These are phyloP conservation scores for Malaclemys terrapin DNA, from an alignment of 2,113 vertebrate genomes.

Conservation along the genomic window DNA sequence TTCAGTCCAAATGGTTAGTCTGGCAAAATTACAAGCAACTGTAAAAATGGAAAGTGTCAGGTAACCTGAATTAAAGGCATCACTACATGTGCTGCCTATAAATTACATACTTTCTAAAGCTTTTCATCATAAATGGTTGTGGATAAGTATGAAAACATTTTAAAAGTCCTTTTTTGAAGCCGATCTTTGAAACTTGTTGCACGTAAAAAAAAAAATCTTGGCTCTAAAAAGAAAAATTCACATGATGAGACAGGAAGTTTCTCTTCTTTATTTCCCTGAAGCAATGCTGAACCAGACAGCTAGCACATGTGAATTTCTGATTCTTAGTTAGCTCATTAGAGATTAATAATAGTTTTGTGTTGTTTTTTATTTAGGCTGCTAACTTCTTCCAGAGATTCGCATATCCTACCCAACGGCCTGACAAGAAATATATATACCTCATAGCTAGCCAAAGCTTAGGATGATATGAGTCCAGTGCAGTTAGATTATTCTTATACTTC, in stretches of 20 bases:
- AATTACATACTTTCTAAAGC: conserved; percentile 4
- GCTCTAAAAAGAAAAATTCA: conserved; percentile 41
- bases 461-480: background rate
- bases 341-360: conserved; percentile 14
- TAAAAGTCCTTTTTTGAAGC: background rate
- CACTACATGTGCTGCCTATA: background rate
- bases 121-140: background rate
- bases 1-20: background rate
- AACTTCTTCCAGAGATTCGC: background rate
- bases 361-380: background rate
- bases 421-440: background rate
- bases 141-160: conserved; percentile 1
- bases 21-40: conserved; percentile 9
- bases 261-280: conserved; percentile 20
- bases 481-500: background rate
- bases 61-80: background rate
- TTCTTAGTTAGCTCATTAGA: background rate
- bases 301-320: conserved; percentile 47
- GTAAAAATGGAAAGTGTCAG: background rate
- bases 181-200: conserved; percentile 25
- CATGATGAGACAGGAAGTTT: background rate
- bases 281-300: conserved; percentile 25
- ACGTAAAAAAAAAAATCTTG: conserved; percentile 41
- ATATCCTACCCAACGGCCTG: background rate
- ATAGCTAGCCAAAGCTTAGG: background rate